Evolutionary conservation across 2,113 vertebrate genomes (phyloP), one percentile per base, ranked within the genome.

Genomic region (Recurvirostra avosetta): DNA sequence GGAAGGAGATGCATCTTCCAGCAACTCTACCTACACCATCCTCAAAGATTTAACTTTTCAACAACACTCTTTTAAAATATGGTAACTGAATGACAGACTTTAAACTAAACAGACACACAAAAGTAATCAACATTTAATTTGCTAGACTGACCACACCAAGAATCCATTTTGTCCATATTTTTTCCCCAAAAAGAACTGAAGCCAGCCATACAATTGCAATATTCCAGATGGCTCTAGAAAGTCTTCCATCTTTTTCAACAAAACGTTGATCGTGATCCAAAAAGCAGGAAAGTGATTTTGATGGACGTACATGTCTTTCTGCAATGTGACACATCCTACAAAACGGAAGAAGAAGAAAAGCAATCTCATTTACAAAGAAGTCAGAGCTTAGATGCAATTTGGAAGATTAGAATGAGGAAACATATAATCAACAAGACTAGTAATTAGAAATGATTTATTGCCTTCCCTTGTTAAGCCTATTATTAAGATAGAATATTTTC

Each of bases 361-460:
- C 61, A 90, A 92, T 92, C 78, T 91, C 68, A 16, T 77, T 92
- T 75, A 56, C 85, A 92, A 95, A 95, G 84, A 47, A 86, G 34
- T 18, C 80, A 79, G 94, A 96, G 53, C 61, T 88, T 59, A 71
- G 87, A 92, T 70, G 79, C 78, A 94, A 66, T 95, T 92, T 49
- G 73, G 81, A 81, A 96, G 71, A 96, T 95, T 67, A 92, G 86
- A 82, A 90, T 23, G 63, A 92, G 59, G 86, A 89, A 97, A 94
- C 86, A 84, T 78, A 82, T 92, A 94, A 92, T 90, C 10, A 41
- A 73, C 68, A 66, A 79, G 73, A 62, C 78, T 84, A 95, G 49
- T 66, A 97, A 97, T 97, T 94, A 97, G 78, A 90, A 96, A 65
- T 87, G 36, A 95, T 95, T 95, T 97, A 94, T 95, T 97, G 95